These are phyloP conservation scores for Pandemis cinnamomeana DNA, from an alignment of 2,888 invertebrate genomes.

Conservation along the genomic window DNA sequence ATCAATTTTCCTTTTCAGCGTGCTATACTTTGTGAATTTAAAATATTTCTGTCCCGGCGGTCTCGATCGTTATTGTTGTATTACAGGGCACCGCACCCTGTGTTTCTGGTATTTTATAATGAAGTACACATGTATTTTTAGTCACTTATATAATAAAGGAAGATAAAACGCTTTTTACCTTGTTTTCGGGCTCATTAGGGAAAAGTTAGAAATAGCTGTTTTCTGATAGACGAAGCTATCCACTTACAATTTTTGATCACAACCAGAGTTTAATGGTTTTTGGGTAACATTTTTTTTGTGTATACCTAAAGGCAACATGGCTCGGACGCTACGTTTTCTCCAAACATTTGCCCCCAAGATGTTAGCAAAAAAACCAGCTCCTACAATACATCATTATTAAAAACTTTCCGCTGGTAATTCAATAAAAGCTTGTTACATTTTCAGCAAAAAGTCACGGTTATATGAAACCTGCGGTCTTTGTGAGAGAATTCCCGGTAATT, in stretches of 20 bases:
- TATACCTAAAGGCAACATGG: not conserved
- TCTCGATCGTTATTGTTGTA: not conserved
- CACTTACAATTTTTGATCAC: not conserved
- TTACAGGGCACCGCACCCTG: not conserved
- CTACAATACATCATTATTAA: slow-evolving; percentile 35
- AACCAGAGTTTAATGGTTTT: too few species aligned
- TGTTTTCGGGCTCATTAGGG: too few species aligned
- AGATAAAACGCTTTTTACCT: too few species aligned
- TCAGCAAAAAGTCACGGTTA: slow-evolving; percentile 51
- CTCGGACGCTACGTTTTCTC: not conserved
- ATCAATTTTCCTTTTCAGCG: not conserved
- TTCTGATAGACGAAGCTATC: not conserved
- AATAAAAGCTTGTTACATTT: slow-evolving; percentile 66
- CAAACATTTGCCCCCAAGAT: not conserved
- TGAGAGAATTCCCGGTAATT: slow-evolving; percentile 59
- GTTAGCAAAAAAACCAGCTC: slow-evolving; percentile 19
- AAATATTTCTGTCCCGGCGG: not conserved
- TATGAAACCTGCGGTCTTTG: slow-evolving; percentile 62
- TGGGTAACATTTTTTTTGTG: not conserved
- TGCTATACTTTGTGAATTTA: not conserved
- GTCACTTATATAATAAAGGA: too few species aligned
- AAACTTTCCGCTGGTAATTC: slow-evolving; percentile 53
- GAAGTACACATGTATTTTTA: too few species aligned
- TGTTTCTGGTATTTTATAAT: too few species aligned
- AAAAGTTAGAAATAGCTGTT: too few species aligned